These are phyloP conservation scores for Brachyopa scutellaris DNA, from an alignment of 2,888 invertebrate genomes.

Conservation along the genomic window DNA sequence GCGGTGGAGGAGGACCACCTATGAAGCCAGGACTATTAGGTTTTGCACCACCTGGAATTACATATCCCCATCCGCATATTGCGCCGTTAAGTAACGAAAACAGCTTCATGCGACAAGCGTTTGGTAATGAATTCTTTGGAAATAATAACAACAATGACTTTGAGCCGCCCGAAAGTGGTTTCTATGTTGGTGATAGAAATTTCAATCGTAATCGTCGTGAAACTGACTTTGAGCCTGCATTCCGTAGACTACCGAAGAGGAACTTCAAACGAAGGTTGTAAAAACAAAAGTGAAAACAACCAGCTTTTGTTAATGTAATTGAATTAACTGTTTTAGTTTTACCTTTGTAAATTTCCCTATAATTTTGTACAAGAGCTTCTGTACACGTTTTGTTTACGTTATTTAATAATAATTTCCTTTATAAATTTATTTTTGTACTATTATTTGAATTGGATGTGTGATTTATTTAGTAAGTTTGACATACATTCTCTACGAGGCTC, in stretches of 20 bases:
- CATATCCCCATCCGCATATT: conserved; percentile 9
- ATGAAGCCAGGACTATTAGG: conserved; percentile 57
- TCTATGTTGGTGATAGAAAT: conserved; percentile 45
- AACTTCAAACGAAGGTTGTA: conserved; percentile 44
- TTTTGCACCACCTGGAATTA: conserved; percentile 44
- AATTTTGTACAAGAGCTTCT: conserved; percentile 31
- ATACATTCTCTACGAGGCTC: conserved; percentile 1
- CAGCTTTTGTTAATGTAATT: neutral
- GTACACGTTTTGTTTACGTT: neutral
- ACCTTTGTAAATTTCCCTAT: neutral
- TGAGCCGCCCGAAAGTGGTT: conserved; percentile 13
- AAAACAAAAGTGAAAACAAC: no score
- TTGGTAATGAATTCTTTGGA: conserved; percentile 38
- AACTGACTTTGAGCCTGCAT: conserved; percentile 3
- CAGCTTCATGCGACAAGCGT: conserved; percentile 53
- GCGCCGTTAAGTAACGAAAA: conserved; percentile 5
- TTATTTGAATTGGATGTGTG: neutral
- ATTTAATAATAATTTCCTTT: neutral
- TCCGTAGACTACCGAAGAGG: conserved; percentile 10
- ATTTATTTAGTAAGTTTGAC: neutral
- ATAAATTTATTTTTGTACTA: neutral
- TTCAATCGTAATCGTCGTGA: conserved; percentile 12
- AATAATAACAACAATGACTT: conserved; percentile 20
- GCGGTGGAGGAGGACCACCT: neutral
- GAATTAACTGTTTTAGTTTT: conserved; percentile 32